Evolutionary conservation across 2,797 vertebrate species (phyloP).

Genomic region (Enteromius thamalakanensis): DNA sequence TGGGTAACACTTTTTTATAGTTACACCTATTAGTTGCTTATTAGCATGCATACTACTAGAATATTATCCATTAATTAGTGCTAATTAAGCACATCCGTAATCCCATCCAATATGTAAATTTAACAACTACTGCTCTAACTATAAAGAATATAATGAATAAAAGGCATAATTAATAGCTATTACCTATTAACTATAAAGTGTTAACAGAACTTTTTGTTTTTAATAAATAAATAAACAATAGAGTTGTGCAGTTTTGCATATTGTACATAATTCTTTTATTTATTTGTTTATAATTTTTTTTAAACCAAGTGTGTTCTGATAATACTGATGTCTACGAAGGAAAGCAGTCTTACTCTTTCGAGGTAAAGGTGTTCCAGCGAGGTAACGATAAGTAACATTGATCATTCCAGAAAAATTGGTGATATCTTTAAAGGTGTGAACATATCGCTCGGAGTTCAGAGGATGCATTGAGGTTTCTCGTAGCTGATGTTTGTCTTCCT

Average conservation of each 20-base stretch:
- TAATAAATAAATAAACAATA: neutral
- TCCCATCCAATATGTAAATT: no score
- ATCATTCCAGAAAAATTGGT: constrained; percentile 95
- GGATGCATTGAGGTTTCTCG: constrained; percentile 90
- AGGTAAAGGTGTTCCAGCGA: constrained; percentile 90
- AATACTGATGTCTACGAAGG: neutral
- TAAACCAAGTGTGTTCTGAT: neutral
- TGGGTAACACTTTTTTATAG: neutral
- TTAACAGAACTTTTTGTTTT: neutral
- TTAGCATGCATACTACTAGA: no score
- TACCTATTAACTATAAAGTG: no score
- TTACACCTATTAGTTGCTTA: no score
- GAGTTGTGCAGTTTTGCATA: neutral
- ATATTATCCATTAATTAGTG: no score
- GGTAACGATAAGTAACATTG: constrained; percentile 95
- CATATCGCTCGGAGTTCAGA: constrained; percentile 89
- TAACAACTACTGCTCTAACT: no score
- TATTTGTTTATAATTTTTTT: neutral
- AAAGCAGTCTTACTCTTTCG: constrained; percentile 89
- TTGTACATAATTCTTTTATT: neutral
- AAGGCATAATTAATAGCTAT: no score
- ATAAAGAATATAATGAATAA: no score
- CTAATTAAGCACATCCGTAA: no score
- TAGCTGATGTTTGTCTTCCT: constrained; percentile 90
- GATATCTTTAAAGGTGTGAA: constrained; percentile 91